These are phyloP conservation scores for Anticlea derivata DNA, from an alignment of 2,888 invertebrate genomes.

Conservation along the genomic window DNA sequence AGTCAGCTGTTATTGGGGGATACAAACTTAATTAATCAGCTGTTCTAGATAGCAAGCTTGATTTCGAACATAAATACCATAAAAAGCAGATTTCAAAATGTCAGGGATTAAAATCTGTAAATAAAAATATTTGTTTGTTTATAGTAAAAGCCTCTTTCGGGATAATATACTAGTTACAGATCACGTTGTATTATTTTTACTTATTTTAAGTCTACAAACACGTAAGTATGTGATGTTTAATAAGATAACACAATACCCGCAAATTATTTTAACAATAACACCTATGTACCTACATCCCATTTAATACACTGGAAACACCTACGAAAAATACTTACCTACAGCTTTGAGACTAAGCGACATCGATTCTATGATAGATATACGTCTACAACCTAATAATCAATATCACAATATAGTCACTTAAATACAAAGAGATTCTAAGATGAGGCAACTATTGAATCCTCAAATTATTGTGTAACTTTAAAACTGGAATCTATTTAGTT, in stretches of 20 bases:
- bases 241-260: slow-evolving; percentile 5
- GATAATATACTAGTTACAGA: too few relatives aligned
- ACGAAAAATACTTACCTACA: neutral
- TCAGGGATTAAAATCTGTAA: too few relatives aligned
- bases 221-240: neutral
- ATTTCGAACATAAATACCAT: too few relatives aligned
- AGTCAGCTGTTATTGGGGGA: too few relatives aligned
- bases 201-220: neutral
- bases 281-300: neutral
- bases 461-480: slow-evolving; percentile 26
- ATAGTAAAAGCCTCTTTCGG: too few relatives aligned
- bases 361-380: slow-evolving; percentile 43
- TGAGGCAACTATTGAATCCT: slow-evolving; percentile 40
- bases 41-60: too few relatives aligned
- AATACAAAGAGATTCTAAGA: slow-evolving; percentile 56
- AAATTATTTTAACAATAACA: neutral
- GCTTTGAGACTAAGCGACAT: slow-evolving; percentile 47
- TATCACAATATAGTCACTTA: slow-evolving; percentile 76
- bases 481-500: slow-evolving; percentile 24
- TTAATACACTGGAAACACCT: slow-evolving; percentile 8
- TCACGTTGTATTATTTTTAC: too few relatives aligned
- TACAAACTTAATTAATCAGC: too few relatives aligned
- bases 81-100: too few relatives aligned
- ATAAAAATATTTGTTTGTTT: too few relatives aligned
- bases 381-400: slow-evolving; percentile 64